A percentile compares a stretch with the other conserved stretches of the same genome.
phyloP scores from a whole-genome alignment of 2,113 vertebrate species.

The Leptosomus discolor region DNA sequence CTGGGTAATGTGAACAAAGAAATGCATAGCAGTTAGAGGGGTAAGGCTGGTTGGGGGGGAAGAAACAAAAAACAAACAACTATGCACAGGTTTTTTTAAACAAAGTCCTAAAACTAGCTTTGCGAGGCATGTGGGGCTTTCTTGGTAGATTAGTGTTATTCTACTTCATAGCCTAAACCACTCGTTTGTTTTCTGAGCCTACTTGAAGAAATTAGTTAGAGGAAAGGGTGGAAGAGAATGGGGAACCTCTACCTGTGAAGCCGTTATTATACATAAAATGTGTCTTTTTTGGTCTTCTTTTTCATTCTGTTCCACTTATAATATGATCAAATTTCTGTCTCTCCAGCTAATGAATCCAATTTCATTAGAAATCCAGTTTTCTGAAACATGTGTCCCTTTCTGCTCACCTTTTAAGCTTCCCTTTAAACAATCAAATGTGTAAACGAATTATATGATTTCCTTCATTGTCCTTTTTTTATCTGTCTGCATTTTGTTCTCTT shows the following conservation, averaged over 20 bases:
- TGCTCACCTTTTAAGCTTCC: background rate
- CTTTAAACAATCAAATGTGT: no score
- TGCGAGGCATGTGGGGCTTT: background rate
- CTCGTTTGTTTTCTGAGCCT: background rate
- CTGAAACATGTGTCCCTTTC: background rate
- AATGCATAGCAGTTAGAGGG: background rate
- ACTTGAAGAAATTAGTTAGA: background rate
- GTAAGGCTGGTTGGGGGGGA: rapidly evolving
- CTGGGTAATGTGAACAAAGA: background rate
- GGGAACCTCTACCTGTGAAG: background rate
- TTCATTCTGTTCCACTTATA: background rate
- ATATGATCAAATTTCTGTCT: background rate
- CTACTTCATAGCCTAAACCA: background rate
- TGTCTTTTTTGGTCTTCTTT: background rate
- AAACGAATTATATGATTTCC: no score
- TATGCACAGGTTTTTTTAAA: background rate
- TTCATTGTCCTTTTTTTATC: background rate
- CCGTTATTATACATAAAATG: background rate
- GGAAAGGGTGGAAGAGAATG: background rate
- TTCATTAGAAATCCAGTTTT: background rate
- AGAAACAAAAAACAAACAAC: background rate
- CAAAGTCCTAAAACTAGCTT: background rate
- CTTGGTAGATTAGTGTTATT: background rate
- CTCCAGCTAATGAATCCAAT: background rate
- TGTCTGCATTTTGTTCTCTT: background rate